These are phyloP conservation scores for Sciurus niger DNA, from an alignment of 2,113 vertebrate genomes.

Conservation along the genomic window DNA sequence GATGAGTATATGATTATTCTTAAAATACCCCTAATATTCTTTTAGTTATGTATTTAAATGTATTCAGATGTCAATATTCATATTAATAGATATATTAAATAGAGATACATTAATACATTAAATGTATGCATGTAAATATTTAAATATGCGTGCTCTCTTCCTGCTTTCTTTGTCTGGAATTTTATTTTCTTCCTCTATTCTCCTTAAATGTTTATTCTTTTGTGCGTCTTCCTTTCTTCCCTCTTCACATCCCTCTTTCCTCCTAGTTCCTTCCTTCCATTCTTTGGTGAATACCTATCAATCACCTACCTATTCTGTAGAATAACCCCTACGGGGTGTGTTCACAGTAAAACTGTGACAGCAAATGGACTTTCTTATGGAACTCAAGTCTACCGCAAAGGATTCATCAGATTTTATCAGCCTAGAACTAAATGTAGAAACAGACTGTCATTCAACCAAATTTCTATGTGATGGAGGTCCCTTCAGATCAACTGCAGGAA, in stretches of 20 bases:
- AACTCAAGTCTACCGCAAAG: not conserved
- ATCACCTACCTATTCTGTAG: too few species aligned
- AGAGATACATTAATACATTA: not conserved
- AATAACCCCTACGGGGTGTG: not conserved
- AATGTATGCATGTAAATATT: not conserved
- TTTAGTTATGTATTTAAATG: too few species aligned
- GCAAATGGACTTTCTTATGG: not conserved
- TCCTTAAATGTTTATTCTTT: conserved; percentile 40
- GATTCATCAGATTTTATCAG: not conserved
- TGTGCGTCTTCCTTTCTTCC: not conserved
- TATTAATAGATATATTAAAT: too few species aligned
- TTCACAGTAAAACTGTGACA: not conserved
- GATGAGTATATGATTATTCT: not conserved
- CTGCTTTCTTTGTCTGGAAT: not conserved
- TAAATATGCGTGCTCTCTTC: not conserved
- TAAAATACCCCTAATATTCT: too few species aligned
- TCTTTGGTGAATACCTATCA: not conserved
- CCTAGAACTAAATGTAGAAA: not conserved
- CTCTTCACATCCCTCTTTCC: not conserved
- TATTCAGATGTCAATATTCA: too few species aligned
- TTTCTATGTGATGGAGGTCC: not conserved
- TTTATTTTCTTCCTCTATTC: not conserved
- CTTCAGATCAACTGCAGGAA: not conserved
- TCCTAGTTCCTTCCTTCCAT: not conserved
- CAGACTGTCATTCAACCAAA: not conserved